Evolutionary conservation across 1,140 invertebrate genomes (phyloP), one percentile per base, ranked within the genome.

Genomic region (Leptinotarsa lineolata): DNA sequence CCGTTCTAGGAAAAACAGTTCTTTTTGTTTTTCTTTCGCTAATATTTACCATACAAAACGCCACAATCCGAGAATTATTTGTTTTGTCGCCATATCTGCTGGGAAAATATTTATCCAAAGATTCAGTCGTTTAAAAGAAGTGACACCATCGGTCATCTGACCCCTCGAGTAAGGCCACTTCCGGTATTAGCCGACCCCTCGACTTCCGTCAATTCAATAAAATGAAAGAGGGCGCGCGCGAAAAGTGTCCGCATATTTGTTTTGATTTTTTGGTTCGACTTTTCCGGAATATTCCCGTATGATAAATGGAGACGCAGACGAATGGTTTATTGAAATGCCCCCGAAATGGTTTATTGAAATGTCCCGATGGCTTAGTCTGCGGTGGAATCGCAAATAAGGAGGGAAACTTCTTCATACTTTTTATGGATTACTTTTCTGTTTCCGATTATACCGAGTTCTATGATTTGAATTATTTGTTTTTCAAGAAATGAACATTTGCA

Each of bases 241-340:
- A 79, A 78, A 78, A 72, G 68, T 77, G 76, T 80, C 76, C 78
- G 80, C 80, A 81, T 81, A 81, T 81, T 81, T 81, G 76, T 81
- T 81, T 76, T 80, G 78, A 81, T 81, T 79, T 81, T 77, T 78
- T 44, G 72, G 13, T 70, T 67, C 70, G 66, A 67, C 70, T 74
- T 72, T 70, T 73, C 73, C 63, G 70, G 63, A 68, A 39, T 67
- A 44, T 66, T 46, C 30, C n/a, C 39, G 59, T 77, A 77, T 80
- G 77, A 81, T 81, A 79, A 79, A 81, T 81, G 74, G 79, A 74
- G 72, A 77, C 75, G 75, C 70, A 78, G 78, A 81, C 77, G 80
- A 79, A 81, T 81, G 80, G 77, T 81, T 81, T 81, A 54, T 81
- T 81, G 79, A 81, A 81, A 79, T 77, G 80, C 76, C 79, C 77